A percentile compares a stretch with the other conserved stretches of the same genome.
phyloP scores from a whole-genome alignment of 2,888 invertebrate genomes.

The Blastobasis adustella region DNA sequence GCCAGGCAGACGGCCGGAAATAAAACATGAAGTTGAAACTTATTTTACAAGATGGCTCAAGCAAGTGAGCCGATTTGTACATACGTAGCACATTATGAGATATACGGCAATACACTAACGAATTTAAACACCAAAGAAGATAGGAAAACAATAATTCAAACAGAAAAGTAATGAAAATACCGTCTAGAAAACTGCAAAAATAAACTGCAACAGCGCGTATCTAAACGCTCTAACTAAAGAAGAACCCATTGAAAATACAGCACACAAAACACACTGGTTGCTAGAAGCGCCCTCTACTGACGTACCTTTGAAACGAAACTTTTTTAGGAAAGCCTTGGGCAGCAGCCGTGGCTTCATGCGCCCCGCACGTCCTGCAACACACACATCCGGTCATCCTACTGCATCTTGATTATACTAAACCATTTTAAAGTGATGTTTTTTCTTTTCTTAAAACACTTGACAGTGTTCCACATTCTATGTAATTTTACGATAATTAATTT shows the following conservation, averaged over 20 bases:
- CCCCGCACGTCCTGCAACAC: constrained; percentile 52
- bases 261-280: background rate
- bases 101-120: too few relatives aligned
- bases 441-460: too few relatives aligned
- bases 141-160: background rate
- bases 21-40: too few relatives aligned
- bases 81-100: too few relatives aligned
- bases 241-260: background rate
- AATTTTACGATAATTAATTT: too few relatives aligned
- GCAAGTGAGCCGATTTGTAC: too few relatives aligned
- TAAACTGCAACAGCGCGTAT: constrained; percentile 12
- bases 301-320: constrained; percentile 65
- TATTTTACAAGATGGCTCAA: too few relatives aligned
- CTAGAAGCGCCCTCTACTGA: constrained; percentile 46
- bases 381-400: background rate
- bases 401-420: too few relatives aligned
- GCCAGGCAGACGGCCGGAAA: too few relatives aligned
- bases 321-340: constrained; percentile 61
- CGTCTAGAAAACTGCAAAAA: background rate
- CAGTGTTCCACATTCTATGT: too few relatives aligned
- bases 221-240: background rate
- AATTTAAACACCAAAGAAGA: background rate
- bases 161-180: background rate
- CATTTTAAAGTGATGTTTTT: too few relatives aligned
- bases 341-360: constrained; percentile 50